phyloP scores from a whole-genome alignment of 2,888 invertebrate genomes.

The Sarcophaga caerulescens region DNA sequence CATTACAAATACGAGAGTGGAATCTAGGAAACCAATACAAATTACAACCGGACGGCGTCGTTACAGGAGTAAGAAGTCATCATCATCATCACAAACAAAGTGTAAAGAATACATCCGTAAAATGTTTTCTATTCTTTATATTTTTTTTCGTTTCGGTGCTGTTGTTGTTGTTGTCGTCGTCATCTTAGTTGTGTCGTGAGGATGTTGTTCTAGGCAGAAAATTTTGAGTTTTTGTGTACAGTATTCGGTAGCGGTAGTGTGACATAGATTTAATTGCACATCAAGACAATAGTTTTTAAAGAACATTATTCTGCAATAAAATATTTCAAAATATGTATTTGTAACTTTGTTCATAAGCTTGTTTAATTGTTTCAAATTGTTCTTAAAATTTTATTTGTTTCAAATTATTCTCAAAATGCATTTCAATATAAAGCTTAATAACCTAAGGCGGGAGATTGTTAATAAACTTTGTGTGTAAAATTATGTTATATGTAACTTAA shows the following conservation, averaged over 20 bases:
- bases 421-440: too few species aligned
- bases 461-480: too few species aligned
- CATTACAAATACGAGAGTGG: neutral
- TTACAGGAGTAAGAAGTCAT: slow-evolving; percentile 35
- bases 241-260: neutral
- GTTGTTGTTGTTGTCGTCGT: neutral
- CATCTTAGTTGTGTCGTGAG: neutral
- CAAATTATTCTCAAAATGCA: too few species aligned
- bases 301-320: neutral
- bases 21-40: slow-evolving; percentile 45
- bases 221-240: neutral
- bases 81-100: slow-evolving; percentile 29
- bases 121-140: slow-evolving; percentile 11
- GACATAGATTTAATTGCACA: neutral
- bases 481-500: too few species aligned
- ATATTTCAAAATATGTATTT: too few species aligned
- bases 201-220: too few species aligned
- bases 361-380: too few species aligned
- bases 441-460: too few species aligned
- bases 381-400: too few species aligned
- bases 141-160: neutral
- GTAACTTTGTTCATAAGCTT: too few species aligned
- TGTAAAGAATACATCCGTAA: slow-evolving; percentile 40
- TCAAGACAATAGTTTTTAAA: neutral
- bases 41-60: slow-evolving; percentile 38